Conservation (phyloP, 2,888 invertebrate genomes). For the Drosophila kambysellisi region DNA sequence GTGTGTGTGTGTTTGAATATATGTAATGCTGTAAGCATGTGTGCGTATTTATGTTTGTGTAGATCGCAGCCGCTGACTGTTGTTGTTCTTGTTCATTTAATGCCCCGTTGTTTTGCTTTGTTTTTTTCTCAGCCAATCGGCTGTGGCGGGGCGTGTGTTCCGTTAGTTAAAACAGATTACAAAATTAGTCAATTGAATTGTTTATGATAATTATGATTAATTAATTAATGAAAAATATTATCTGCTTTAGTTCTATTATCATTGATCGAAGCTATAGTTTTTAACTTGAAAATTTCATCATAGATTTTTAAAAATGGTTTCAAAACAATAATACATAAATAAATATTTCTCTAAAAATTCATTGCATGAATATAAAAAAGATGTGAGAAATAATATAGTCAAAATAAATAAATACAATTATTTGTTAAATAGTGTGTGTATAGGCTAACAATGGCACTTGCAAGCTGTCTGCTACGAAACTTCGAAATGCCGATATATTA, state of each 20-base stretch:
- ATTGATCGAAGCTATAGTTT: not conserved
- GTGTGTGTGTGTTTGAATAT: slow-evolving; percentile 3
- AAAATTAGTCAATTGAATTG: not conserved
- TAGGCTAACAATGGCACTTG: not conserved
- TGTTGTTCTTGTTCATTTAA: slow-evolving; percentile 13
- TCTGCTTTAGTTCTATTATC: not conserved
- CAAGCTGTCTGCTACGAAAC: slow-evolving; percentile 13
- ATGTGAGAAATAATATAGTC: not conserved
- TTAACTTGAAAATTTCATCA: not conserved
- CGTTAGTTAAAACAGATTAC: not conserved
- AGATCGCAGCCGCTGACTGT: slow-evolving; percentile 32
- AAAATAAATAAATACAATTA: not conserved
- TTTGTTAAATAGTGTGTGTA: slow-evolving; percentile 14
- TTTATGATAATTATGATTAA: not conserved
- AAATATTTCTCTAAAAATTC: not conserved
- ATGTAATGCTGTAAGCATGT: slow-evolving; percentile 10
- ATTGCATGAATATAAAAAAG: not conserved
- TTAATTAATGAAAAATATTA: not conserved
- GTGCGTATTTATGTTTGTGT: slow-evolving; percentile 29
- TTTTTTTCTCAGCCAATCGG: slow-evolving; percentile 45
- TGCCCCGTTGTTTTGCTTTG: slow-evolving; percentile 42
- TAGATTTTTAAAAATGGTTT: not conserved
- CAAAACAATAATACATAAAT: not conserved
- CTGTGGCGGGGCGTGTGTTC: slow-evolving; percentile 20
- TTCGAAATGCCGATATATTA: not conserved